Conservation (phyloP, 1,140 invertebrate genomes). For the Drosophila virilis region DNA sequence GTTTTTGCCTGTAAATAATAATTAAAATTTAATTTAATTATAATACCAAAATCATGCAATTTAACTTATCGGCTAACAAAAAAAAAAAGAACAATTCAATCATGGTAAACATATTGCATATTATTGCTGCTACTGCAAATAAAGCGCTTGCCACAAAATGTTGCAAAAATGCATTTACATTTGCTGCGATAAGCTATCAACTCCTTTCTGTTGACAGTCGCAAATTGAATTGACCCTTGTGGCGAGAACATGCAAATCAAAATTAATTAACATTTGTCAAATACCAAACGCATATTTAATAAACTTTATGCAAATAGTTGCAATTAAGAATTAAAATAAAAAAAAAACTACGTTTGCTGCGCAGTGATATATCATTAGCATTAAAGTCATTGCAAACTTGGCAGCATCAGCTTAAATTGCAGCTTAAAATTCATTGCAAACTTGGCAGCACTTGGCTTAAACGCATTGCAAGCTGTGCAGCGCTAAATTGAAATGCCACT, state of each 20-base stretch:
- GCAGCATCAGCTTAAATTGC: no score
- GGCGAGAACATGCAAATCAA: conserved; percentile 10
- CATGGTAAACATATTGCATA: not conserved
- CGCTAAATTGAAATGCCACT: no score
- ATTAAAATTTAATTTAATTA: no score
- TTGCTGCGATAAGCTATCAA: conserved; percentile 6
- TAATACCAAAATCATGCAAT: no score
- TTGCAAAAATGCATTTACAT: conserved; percentile 4
- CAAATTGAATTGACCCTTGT: conserved; percentile 27
- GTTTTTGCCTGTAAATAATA: no score
- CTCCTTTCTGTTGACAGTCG: conserved; percentile 25
- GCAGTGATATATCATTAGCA: not conserved
- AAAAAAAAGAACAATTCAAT: not conserved
- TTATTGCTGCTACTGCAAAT: not conserved
- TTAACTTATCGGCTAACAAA: not conserved
- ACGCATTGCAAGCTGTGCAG: no score
- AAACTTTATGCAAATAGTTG: not conserved
- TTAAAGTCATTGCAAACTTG: no score
- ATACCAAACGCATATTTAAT: conserved; percentile 1
- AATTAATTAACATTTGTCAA: conserved; percentile 21
- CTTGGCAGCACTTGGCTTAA: no score
- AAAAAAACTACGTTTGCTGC: not conserved
- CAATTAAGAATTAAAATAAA: not conserved
- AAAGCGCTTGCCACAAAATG: conserved; percentile 8
- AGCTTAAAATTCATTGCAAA: no score